Percentiles rank a stretch among this genome's conserved stretches.
Conservation (phyloP, 1,140 invertebrate genomes). For the Lepidurus apus region DNA sequence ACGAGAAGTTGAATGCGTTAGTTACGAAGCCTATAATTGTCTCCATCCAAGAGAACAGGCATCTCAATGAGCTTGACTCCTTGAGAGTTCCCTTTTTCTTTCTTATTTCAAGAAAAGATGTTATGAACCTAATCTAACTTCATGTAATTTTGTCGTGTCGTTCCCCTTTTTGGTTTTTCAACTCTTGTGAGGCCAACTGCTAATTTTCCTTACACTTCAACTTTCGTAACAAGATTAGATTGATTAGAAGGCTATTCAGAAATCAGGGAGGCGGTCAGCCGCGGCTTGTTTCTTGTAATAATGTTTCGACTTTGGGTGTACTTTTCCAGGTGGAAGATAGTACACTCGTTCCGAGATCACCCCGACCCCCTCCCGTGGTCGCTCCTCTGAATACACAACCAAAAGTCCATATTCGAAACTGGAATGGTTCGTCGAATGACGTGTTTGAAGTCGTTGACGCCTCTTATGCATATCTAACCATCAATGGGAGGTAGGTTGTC, state of each 20-base stretch:
- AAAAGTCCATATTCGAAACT: background rate
- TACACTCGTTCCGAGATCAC: background rate
- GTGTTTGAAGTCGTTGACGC: constrained; percentile 57
- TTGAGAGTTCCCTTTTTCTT: background rate
- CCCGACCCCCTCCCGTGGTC: background rate
- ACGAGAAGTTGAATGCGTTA: background rate
- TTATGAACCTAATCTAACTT: background rate
- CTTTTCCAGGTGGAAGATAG: background rate
- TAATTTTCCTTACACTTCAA: background rate
- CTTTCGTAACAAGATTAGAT: background rate
- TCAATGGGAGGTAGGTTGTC: constrained; percentile 55
- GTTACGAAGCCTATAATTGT: background rate
- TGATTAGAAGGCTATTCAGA: background rate
- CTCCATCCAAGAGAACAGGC: background rate
- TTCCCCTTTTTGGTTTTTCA: background rate
- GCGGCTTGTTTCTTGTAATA: background rate
- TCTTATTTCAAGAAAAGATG: background rate
- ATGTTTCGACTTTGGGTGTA: background rate
- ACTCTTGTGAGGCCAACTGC: background rate
- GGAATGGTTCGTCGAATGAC: background rate
- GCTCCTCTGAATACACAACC: background rate
- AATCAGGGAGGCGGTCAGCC: background rate
- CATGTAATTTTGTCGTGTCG: background rate
- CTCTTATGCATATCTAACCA: constrained; percentile 61
- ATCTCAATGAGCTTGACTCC: background rate